Conservation (phyloP, 2,888 invertebrate species). For the Cybosia mesomella region DNA sequence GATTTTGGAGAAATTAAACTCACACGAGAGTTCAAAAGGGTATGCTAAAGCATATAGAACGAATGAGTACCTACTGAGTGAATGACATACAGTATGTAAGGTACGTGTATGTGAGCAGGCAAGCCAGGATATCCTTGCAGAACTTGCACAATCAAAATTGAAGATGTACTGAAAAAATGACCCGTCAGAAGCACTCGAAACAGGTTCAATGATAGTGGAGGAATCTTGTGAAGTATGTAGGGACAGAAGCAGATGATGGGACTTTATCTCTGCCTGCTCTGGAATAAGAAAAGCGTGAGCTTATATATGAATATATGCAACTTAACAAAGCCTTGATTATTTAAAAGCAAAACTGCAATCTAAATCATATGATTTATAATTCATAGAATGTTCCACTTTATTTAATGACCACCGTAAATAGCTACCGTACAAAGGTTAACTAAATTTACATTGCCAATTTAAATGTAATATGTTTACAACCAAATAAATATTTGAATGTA, state of each 20-base stretch:
- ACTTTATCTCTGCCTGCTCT: no score
- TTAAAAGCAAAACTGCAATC: not conserved
- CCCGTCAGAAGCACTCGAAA: not conserved
- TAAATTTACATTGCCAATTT: not conserved
- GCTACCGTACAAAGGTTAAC: not conserved
- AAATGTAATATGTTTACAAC: not conserved
- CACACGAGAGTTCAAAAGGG: not conserved
- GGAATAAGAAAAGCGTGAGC: no score
- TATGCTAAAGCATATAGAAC: not conserved
- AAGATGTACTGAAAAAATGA: not conserved
- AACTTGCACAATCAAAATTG: not conserved
- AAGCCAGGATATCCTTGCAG: not conserved
- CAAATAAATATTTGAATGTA: not conserved
- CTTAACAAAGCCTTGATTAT: not conserved
- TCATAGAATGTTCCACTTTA: not conserved
- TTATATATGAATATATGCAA: no score
- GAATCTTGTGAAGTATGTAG: no score
- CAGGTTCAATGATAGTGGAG: not conserved
- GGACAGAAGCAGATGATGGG: no score
- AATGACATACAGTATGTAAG: not conserved
- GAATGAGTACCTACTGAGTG: not conserved
- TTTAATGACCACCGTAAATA: not conserved
- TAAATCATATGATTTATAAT: not conserved
- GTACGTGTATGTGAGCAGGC: not conserved
- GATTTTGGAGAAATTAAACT: slow-evolving; percentile 29